Base-by-base conservation (phyloP, 2,888 invertebrate species). In the Anaspis maculata region DNA sequence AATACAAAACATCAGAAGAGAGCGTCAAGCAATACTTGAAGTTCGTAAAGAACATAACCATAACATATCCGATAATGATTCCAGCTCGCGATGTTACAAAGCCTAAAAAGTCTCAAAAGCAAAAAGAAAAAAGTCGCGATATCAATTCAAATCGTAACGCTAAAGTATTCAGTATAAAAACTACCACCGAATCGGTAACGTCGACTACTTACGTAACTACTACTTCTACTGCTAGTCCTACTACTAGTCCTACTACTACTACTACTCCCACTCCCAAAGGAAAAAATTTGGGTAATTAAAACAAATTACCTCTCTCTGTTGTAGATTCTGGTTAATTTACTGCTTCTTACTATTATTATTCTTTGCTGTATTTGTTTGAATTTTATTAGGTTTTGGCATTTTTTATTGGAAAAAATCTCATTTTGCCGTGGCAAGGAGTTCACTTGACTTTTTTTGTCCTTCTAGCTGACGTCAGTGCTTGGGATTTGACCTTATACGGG, bases 401-500 rank as follows among this genome's bases (percentile, higher is more conserved):
- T n/a, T n/a, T n/a, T n/a, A n/a, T n/a, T n/a, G n/a, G n/a, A n/a
- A n/a, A n/a, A n/a, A n/a, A n/a, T n/a, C n/a, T n/a, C n/a, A n/a
- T n/a, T n/a, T n/a, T n/a, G n/a, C n/a, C n/a, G n/a, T n/a, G n/a
- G n/a, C n/a, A n/a, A n/a, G n/a, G n/a, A n/a, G n/a, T n/a, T n/a
- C n/a, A n/a, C n/a, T n/a, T n/a, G n/a, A n/a, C n/a, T n/a, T n/a
- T n/a, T n/a, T n/a, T n/a, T n/a, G 45, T 43, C 45, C 28, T 56
- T 56, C 44, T 48, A 62, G 59, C 59, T 52, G 75, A 77, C 54
- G 67, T 88, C 36, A 74, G 77, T 30, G 80, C 83, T 49, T 89
- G 88, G 88, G 79, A 83, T 62, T 64, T 88, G 54, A 79, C 84
- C 54, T 77, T 89, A 61, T 84, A 86, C 64, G 89, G 89, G 24